These are phyloP conservation scores for Epizoanthus illoricatus DNA, from an alignment of 92 coral and sea anemone genomes.

Conservation along the genomic window DNA sequence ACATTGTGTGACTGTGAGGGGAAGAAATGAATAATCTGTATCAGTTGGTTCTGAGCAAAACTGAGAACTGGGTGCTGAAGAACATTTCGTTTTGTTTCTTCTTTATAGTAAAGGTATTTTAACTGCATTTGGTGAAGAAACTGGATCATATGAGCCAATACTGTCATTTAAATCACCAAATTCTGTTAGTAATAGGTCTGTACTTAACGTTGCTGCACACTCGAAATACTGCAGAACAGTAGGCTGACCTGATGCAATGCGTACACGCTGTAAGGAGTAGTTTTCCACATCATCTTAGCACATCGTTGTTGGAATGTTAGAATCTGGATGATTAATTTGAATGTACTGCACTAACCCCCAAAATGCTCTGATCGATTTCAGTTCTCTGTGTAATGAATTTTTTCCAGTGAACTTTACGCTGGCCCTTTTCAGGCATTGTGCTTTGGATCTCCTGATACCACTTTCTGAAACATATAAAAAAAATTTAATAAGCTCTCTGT, in stretches of 20 bases:
- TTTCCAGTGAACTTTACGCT: not conserved
- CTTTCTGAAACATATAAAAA: constrained; percentile 15
- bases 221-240: constrained; percentile 37
- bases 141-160: constrained; percentile 37
- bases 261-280: constrained; percentile 55
- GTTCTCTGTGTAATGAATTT: not conserved
- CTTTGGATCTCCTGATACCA: constrained; percentile 24
- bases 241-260: constrained; percentile 42
- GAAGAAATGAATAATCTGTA: not conserved
- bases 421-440: constrained; percentile 28
- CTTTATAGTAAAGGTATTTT: constrained; percentile 48
- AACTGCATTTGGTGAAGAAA: constrained; percentile 36
- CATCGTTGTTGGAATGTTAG: constrained; percentile 51
- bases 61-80: too few species aligned
- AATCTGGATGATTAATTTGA: constrained; percentile 47
- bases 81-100: not conserved
- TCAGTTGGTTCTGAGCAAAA: not conserved
- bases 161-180: constrained; percentile 32
- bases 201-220: constrained; percentile 33
- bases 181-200: constrained; percentile 21
- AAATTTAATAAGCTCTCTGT: constrained; percentile 20
- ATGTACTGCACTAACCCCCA: constrained; percentile 58
- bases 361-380: constrained; percentile 45
- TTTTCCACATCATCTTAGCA: constrained; percentile 65
- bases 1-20: constrained; percentile 9